A percentile compares a stretch with the other conserved stretches of the same genome.
These are phyloP conservation scores for Hemicrepidius hirtus DNA, from an alignment of 2,888 invertebrate genomes.

Conservation along the genomic window DNA sequence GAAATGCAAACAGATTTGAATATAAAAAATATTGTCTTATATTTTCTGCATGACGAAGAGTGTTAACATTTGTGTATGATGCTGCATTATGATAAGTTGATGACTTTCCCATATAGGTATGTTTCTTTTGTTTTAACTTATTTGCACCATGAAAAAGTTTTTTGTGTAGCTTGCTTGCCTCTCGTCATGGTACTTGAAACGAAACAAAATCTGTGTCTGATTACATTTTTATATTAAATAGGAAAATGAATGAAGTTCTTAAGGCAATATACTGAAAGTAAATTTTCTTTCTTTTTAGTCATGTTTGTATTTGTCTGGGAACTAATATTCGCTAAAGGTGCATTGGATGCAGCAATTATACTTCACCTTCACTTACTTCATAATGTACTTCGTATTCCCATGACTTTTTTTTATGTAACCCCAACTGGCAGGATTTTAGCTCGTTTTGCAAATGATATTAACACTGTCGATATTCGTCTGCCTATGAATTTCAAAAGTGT, in stretches of 20 bases:
- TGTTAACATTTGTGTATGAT: neutral
- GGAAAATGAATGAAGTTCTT: neutral
- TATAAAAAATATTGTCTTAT: too few species aligned
- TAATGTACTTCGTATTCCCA: slow-evolving; percentile 79
- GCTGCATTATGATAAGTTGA: too few species aligned
- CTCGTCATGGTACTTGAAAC: neutral
- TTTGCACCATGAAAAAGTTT: too few species aligned
- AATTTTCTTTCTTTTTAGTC: slow-evolving; percentile 47
- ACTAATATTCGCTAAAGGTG: slow-evolving; percentile 73
- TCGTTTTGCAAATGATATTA: slow-evolving; percentile 83
- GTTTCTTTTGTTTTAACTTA: too few species aligned
- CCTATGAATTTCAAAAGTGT: slow-evolving; percentile 54
- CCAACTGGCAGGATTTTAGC: slow-evolving; percentile 82
- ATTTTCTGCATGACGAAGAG: neutral
- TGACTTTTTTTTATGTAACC: slow-evolving; percentile 85
- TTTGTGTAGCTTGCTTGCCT: too few species aligned
- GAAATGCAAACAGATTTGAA: neutral
- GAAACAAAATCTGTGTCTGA: neutral
- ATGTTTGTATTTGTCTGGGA: slow-evolving; percentile 49
- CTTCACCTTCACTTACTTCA: slow-evolving; percentile 76
- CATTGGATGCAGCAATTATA: slow-evolving; percentile 74
- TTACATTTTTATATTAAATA: too few species aligned
- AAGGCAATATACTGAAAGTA: slow-evolving; percentile 6
- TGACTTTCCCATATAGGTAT: too few species aligned
- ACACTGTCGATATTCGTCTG: slow-evolving; percentile 80